Percentiles rank a stretch among this genome's conserved stretches.
Conservation (phyloP, 1,140 invertebrate genomes). For the Maniola jurtina region DNA sequence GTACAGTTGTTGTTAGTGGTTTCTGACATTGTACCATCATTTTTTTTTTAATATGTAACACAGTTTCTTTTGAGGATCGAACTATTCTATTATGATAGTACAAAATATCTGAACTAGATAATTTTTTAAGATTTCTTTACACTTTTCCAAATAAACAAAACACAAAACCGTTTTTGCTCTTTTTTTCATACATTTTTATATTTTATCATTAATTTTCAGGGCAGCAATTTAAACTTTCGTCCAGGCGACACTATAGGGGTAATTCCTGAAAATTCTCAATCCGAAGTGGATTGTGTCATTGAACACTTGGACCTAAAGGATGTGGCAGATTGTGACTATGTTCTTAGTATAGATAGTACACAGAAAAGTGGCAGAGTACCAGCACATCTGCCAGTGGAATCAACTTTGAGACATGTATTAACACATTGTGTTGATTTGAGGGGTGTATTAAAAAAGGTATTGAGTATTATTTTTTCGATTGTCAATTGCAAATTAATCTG, state of each 20-base stretch:
- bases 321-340: slow-evolving; percentile 40
- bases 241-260: slow-evolving; percentile 63
- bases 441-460: slow-evolving; percentile 74
- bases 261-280: slow-evolving; percentile 47
- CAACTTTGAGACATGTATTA: slow-evolving; percentile 64
- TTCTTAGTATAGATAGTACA: slow-evolving; percentile 32
- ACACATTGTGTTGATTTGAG: slow-evolving; percentile 68
- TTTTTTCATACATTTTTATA: background rate
- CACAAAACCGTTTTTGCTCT: too few species aligned
- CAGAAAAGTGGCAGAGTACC: slow-evolving; percentile 55
- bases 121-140: too few species aligned
- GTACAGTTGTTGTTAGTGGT: too few species aligned
- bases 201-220: slow-evolving; percentile 42
- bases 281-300: slow-evolving; percentile 47
- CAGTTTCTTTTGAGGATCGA: too few species aligned
- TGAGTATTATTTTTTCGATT: slow-evolving; percentile 1
- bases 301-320: slow-evolving; percentile 41
- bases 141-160: too few species aligned
- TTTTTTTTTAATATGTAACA: too few species aligned
- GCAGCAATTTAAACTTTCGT: slow-evolving; percentile 50
- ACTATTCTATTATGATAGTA: too few species aligned
- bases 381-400: slow-evolving; percentile 61
- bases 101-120: too few species aligned
- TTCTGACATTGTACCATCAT: too few species aligned
- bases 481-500: background rate